Percentiles rank a stretch among this genome's conserved stretches.
These are phyloP conservation scores for Dryas iulia DNA, from an alignment of 1,140 invertebrate genomes.

Conservation along the genomic window DNA sequence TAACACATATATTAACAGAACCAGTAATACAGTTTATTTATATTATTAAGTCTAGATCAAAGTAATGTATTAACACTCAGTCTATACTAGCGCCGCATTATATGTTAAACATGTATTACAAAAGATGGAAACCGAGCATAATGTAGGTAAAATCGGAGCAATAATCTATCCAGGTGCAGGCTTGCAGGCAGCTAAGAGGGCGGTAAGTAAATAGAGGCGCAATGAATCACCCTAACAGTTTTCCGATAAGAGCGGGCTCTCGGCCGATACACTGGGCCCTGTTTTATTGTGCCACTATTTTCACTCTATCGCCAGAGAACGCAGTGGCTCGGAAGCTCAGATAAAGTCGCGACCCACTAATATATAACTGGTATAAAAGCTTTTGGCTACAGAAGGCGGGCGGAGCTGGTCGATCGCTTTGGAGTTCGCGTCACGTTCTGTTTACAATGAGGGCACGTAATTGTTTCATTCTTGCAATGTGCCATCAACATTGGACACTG, in stretches of 20 bases:
- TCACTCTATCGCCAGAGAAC: slow-evolving; percentile 62
- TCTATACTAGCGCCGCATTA: not conserved
- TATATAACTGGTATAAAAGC: slow-evolving; percentile 41
- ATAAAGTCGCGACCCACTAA: slow-evolving; percentile 56
- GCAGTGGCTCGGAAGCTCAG: slow-evolving; percentile 67
- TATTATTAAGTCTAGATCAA: no score
- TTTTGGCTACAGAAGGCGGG: slow-evolving; percentile 38
- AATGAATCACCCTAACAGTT: slow-evolving; percentile 71
- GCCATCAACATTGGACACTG: not conserved
- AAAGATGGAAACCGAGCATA: not conserved
- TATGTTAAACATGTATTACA: not conserved
- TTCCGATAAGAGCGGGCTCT: slow-evolving; percentile 66
- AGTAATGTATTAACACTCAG: no score
- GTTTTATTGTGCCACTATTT: slow-evolving; percentile 75
- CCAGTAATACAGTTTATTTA: no score
- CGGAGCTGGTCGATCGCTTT: slow-evolving; percentile 5
- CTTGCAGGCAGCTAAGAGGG: slow-evolving; percentile 41
- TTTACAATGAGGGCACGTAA: slow-evolving; percentile 30
- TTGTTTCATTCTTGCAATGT: slow-evolving; percentile 19
- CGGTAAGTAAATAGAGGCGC: slow-evolving; percentile 58
- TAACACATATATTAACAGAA: no score
- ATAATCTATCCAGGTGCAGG: slow-evolving; percentile 42
- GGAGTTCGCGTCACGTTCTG: slow-evolving; percentile 21
- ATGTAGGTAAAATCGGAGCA: slow-evolving; percentile 6
- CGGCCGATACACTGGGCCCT: slow-evolving; percentile 54